Conservation (phyloP, 1,140 invertebrate genomes). For the Formica selysi region DNA sequence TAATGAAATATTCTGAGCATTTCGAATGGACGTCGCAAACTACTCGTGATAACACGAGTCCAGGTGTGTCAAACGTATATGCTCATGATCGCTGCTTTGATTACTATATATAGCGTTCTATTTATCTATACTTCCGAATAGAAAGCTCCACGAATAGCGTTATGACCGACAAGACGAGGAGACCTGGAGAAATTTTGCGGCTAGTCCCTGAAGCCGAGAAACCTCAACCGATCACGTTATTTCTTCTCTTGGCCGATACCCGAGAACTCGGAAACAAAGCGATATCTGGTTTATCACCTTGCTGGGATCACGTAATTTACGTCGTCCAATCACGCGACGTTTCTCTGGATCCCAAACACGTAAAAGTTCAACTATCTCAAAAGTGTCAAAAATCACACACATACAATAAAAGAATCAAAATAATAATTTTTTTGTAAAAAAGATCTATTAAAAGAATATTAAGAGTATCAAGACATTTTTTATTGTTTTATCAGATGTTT, state of each 20-base stretch:
- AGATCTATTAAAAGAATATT: background rate
- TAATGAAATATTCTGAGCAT: conserved; percentile 71
- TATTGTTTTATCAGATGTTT: background rate
- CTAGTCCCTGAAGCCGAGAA: conserved; percentile 9
- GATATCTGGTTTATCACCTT: conserved; percentile 71
- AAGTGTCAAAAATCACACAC: background rate
- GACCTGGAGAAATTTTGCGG: background rate
- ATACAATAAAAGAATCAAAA: background rate
- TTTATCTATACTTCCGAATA: conserved; percentile 17
- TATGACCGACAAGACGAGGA: background rate
- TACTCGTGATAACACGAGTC: background rate
- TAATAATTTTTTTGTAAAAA: background rate
- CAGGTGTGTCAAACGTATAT: conserved; percentile 2
- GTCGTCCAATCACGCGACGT: conserved; percentile 78
- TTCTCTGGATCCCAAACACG: conserved; percentile 78
- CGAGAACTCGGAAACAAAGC: conserved; percentile 40
- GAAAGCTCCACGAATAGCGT: background rate
- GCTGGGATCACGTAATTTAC: conserved; percentile 77
- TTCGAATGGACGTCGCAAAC: conserved; percentile 65
- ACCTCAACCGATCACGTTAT: conserved; percentile 60
- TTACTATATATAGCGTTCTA: background rate
- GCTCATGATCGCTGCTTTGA: no score
- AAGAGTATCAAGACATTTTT: background rate
- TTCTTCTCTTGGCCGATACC: conserved; percentile 63
- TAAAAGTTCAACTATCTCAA: conserved; percentile 32